Evolutionary conservation across 2,113 vertebrate genomes (phyloP), one percentile per base, ranked within the genome.

Genomic region (Salvelinus sp.): DNA sequence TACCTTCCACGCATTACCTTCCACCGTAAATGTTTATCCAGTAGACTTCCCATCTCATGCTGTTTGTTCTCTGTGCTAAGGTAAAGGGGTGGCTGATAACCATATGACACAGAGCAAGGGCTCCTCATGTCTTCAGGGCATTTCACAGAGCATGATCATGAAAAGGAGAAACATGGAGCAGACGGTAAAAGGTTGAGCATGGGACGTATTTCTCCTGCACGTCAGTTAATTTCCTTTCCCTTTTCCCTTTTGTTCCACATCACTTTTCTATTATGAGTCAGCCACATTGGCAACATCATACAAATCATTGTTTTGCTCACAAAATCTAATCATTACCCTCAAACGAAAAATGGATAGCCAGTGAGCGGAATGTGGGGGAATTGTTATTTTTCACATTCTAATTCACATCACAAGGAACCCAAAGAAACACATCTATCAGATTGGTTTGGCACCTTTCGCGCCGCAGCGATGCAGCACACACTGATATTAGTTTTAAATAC

Each of bases 401-500:
- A 94, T 95, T 93, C 91, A 82, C 80, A 84, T 93, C 12, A 83
- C 91, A 92, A 77, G 85, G 85, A 93, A 93, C 73, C 86, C 88
- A 92, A 87, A 88, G 90, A 91, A 92, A 93, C 85, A 90, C 85
- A 85, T 57, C 54, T 20, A 57, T 93, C 92, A 93, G 93, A 89
- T 92, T 93, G 80, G 69, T 91, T 94, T 87, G 88, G 92, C 92
- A 86, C 86, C 82, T 88, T 86, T 94, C 85, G 96, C 96, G n/a
- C 96, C 78, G 91, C 78, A 95, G 96, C 94, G 89, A 91, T 87
- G 86, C 86, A 76, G 77, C 70, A 89, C 87, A 78, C 87, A 79
- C 89, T 89, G 88, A 90, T 95, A 95, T 94, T 95, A 92, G 92
- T 93, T 93, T 96, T 96, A 96, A 97, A 94, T 95, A 96, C 96